Evolutionary conservation across 2,113 vertebrate genomes (phyloP).

Genomic region (Pomatorhinus ruficollis): DNA sequence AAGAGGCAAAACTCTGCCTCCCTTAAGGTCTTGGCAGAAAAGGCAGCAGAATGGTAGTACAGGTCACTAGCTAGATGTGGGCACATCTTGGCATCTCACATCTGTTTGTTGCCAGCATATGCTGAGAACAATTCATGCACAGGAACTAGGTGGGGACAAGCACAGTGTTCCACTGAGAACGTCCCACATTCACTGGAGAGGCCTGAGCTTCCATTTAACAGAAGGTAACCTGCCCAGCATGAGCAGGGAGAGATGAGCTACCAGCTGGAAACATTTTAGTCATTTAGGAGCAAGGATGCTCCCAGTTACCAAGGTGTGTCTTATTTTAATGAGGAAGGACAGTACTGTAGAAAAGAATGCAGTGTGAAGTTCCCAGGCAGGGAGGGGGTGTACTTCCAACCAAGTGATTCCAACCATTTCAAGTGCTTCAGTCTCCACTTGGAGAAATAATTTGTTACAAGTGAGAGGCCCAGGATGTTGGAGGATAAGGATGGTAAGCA

Average conservation of each 20-base stretch:
- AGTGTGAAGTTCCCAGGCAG: background rate
- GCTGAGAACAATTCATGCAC: background rate
- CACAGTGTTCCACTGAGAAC: background rate
- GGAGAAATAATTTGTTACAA: background rate
- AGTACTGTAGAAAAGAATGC: background rate
- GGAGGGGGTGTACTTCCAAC: background rate
- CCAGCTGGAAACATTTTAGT: background rate
- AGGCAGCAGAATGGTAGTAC: background rate
- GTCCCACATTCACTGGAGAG: background rate
- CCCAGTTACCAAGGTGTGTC: background rate
- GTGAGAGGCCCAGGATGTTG: background rate
- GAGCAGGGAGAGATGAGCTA: background rate
- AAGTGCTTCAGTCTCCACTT: background rate
- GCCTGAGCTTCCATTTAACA: background rate
- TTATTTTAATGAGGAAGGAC: background rate
- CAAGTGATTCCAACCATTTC: background rate
- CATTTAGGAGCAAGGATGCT: background rate
- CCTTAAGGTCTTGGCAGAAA: background rate
- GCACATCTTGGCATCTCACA: background rate
- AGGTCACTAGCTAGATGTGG: background rate
- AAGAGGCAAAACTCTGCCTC: background rate
- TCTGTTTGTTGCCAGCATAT: background rate
- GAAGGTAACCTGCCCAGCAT: background rate
- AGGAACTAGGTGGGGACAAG: background rate
- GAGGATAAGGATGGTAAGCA: background rate